These are phyloP conservation scores for Eufriesea mexicana DNA, from an alignment of 1,140 invertebrate species.

Conservation along the genomic window DNA sequence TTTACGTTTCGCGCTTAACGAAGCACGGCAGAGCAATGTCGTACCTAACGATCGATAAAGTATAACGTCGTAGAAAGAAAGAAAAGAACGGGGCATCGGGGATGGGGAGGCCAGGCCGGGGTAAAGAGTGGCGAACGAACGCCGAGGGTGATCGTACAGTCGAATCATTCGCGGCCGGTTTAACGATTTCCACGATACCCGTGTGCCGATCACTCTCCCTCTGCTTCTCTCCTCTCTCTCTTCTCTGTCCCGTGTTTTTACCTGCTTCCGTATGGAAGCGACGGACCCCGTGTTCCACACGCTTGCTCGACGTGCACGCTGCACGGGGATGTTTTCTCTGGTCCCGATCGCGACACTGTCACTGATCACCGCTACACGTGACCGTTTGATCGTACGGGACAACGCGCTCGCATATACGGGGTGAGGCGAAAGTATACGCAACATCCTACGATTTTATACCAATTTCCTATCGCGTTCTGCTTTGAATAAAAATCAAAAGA, in stretches of 20 bases:
- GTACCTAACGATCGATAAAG: constrained; percentile 60
- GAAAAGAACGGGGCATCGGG: background rate
- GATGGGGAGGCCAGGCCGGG: background rate
- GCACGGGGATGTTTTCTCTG: background rate
- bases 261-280: background rate
- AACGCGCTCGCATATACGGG: background rate
- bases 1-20: constrained; percentile 58
- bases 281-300: background rate
- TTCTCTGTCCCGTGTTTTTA: background rate
- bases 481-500: too few species aligned
- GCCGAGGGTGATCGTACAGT: background rate
- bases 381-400: background rate
- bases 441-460: too few species aligned
- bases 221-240: background rate
- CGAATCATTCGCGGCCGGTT: constrained; percentile 40
- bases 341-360: background rate
- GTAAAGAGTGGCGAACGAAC: background rate
- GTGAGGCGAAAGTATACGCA: background rate
- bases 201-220: background rate
- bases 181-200: constrained; percentile 36
- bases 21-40: constrained; percentile 48
- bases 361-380: background rate
- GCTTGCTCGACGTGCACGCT: background rate
- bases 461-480: too few species aligned
- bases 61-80: constrained; percentile 49